A percentile compares a stretch with the other conserved stretches of the same genome.
Evolutionary conservation across 2,888 invertebrate genomes (phyloP).

Genomic region (Lacanobia wlatinum): DNA sequence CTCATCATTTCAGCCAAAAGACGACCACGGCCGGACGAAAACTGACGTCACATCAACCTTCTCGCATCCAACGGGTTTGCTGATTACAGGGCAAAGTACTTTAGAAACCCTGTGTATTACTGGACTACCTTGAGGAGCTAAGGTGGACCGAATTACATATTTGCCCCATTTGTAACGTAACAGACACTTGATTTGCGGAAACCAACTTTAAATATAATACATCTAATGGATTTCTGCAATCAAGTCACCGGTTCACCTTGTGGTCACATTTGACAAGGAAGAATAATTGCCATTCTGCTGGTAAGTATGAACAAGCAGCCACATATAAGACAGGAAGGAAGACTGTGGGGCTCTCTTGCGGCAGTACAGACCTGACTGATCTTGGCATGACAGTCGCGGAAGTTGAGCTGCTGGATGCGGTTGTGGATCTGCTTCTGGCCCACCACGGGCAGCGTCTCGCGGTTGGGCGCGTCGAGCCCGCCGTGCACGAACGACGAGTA

Average conservation of each 20-base stretch:
- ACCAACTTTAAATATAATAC: no score
- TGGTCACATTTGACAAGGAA: background rate
- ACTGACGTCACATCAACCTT: background rate
- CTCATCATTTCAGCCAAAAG: background rate
- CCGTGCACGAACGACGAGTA: slow-evolving; percentile 99
- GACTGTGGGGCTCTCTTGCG: background rate
- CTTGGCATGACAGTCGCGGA: slow-evolving; percentile 99
- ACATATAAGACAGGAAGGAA: no score
- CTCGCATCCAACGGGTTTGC: no score
- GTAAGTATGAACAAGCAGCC: no score
- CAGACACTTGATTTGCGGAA: no score
- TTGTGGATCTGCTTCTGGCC: slow-evolving; percentile 99
- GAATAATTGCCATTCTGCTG: no score
- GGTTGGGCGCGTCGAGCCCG: slow-evolving; percentile 95
- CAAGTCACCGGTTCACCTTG: background rate
- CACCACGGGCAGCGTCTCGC: slow-evolving; percentile 95
- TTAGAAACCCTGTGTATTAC: no score
- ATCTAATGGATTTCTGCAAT: no score
- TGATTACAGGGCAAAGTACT: no score
- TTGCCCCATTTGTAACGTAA: no score
- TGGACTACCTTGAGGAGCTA: no score
- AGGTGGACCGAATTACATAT: no score
- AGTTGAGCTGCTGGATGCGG: slow-evolving; percentile 98
- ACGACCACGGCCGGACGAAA: background rate
- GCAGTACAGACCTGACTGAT: slow-evolving; percentile 94